Percentiles rank a stretch among this genome's conserved stretches.
phyloP scores from a whole-genome alignment of 2,113 vertebrate genomes.

The Colius striatus region DNA sequence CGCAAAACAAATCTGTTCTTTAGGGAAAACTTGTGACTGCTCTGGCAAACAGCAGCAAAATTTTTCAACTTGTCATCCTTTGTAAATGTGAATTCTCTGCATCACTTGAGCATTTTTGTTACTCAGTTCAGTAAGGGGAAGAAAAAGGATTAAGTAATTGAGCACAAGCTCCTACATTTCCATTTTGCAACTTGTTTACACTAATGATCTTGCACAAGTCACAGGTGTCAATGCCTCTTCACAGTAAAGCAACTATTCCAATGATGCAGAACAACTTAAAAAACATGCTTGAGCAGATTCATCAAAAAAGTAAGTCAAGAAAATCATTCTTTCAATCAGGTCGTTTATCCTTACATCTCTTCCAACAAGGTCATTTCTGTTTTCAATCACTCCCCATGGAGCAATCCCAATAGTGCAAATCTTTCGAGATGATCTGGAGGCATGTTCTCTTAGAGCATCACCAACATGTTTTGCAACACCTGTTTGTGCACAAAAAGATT shows the following conservation, averaged over 20 bases:
- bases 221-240: neutral
- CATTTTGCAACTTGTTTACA: constrained; percentile 35
- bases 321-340: neutral
- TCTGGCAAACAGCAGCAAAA: neutral
- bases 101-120: neutral
- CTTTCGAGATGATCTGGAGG: constrained; percentile 94
- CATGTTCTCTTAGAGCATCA: constrained; percentile 95
- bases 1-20: neutral
- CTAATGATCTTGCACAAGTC: neutral
- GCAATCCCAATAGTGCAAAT: constrained; percentile 98
- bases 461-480: constrained; percentile 99
- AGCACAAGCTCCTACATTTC: neutral
- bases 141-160: neutral
- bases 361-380: constrained; percentile 96
- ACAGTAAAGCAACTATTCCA: neutral
- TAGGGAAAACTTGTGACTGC: neutral
- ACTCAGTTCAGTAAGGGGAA: neutral
- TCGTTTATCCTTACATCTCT: constrained; percentile 89
- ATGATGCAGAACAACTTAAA: neutral
- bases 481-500: constrained; percentile 61
- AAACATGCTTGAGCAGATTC: neutral
- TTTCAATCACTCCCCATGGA: constrained; percentile 98
- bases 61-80: neutral
- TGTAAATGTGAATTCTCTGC: neutral
- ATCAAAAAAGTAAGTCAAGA: neutral